Evolutionary conservation across 2,888 invertebrate species (phyloP), one percentile per base, ranked within the genome.

Genomic region (Trissolcus japonicus): DNA sequence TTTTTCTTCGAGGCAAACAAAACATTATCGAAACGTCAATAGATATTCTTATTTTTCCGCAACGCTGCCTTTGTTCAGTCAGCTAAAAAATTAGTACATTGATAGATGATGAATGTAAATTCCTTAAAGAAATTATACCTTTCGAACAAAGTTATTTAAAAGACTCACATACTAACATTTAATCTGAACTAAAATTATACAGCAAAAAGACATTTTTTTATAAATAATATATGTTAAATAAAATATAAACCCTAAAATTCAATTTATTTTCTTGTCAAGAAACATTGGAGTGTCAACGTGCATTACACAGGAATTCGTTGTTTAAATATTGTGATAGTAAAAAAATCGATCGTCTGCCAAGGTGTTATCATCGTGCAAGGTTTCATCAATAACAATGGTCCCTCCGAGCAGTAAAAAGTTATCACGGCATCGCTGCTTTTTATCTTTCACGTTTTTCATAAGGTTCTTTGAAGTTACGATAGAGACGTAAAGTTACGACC

Each of bases 11-110:
- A 57, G 62, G 61, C 29, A 41, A 56, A 55, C 21, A 48, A 11
- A 16, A 41, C 55, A 56, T 53, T 25, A 74, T 62, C 25, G 53
- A 46, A 19, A 62, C 67, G 40, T 57, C 55, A 6, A 40, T 46
- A 56, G 29, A 46, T n/a, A 46, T 46, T 6, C 16, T 6, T 16
- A 9, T 46, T 46, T n/a, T 46, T 46, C 11, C 16, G 46, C 6
- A 1, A 14, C 35, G 35, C 9, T 1, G 35, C 35, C 35, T 25
- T 25, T 25, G 25, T 25, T 25, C 35, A 35, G 35, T 35, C 35
- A 11, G 35, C 35, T 35, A 35, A 35, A 25, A 35, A 11, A 35
- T 35, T 11, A 35, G 35, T 83, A 62, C 82, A 81, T 82, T 80
- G 82, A 16, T 60, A 43, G 25, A 51, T 55, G 60, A 25, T 25